Conservation (phyloP, 1,140 invertebrate genomes). For the Acromyrmex charruanus region DNA sequence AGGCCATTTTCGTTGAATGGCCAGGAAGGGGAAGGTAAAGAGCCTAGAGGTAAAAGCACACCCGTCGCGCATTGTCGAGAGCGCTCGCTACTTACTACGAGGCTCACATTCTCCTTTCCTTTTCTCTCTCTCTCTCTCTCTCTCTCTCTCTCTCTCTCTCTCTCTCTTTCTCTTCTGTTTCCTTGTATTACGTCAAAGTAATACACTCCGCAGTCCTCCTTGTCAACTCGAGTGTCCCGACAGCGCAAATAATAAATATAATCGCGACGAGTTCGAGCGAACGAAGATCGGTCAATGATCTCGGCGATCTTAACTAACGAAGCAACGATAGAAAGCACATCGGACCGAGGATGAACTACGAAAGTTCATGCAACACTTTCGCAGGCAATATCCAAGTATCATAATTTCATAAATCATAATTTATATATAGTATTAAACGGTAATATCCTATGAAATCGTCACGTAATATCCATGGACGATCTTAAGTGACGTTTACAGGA, state of each 20-base stretch:
- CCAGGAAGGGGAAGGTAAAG: conserved; percentile 71
- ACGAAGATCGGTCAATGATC: conserved; percentile 19
- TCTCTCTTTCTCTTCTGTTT: conserved; percentile 29
- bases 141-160: background rate
- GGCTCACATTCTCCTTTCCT: conserved; percentile 32
- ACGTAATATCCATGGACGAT: conserved; percentile 10
- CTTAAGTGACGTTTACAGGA: conserved; percentile 8
- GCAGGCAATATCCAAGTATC: background rate
- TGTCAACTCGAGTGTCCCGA: conserved; percentile 36
- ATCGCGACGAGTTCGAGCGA: conserved; percentile 31
- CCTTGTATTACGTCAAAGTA: conserved; percentile 54
- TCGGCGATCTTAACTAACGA: background rate
- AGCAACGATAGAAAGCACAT: background rate
- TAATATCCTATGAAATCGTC: conserved; percentile 11
- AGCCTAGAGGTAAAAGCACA: conserved; percentile 77
- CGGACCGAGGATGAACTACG: background rate
- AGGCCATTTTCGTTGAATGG: conserved; percentile 79
- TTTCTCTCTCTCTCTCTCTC: conserved; percentile 14
- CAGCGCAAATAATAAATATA: conserved; percentile 52
- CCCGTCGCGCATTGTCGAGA: conserved; percentile 81
- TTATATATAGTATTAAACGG: background rate
- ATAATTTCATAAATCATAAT: conserved; percentile 2
- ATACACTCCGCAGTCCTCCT: conserved; percentile 29
- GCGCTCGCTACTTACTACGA: conserved; percentile 66
- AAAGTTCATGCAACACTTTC: conserved; percentile 7